These are phyloP conservation scores for Micromussa lordhowensis DNA, from an alignment of 92 coral and sea anemone genomes.

Conservation along the genomic window DNA sequence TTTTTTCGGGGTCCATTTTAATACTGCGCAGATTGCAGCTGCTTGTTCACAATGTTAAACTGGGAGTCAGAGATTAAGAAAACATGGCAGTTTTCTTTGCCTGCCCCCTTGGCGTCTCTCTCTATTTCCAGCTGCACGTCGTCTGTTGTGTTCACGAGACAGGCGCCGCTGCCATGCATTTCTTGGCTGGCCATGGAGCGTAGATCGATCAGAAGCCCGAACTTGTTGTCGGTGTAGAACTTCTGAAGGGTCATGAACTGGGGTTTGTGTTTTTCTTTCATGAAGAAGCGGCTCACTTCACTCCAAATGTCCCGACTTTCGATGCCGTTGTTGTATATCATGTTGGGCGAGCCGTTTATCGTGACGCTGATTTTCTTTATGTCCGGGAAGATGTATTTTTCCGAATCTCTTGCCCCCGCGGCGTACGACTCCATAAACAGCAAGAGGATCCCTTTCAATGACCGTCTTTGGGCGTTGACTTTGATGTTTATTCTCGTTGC, in stretches of 20 bases:
- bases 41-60: background rate
- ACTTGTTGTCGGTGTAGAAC: background rate
- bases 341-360: slow-evolving; percentile 45
- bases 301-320: background rate
- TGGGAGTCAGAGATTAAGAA: background rate
- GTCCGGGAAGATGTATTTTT: too few species aligned
- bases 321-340: slow-evolving; percentile 31
- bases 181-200: background rate
- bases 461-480: slow-evolving; percentile 31
- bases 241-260: background rate
- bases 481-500: background rate
- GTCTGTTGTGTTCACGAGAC: background rate
- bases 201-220: background rate
- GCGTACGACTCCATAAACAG: slow-evolving; percentile 33
- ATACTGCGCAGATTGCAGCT: background rate
- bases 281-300: background rate
- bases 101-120: background rate
- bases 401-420: slow-evolving; percentile 29
- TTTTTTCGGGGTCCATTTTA: slow-evolving; percentile 7
- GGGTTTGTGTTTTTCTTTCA: background rate
- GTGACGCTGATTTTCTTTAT: slow-evolving; percentile 36
- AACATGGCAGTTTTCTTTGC: background rate
- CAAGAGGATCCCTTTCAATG: slow-evolving; percentile 25
- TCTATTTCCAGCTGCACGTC: background rate
- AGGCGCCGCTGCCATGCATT: background rate